These are phyloP conservation scores for Sminthurides aquaticus DNA, from an alignment of 2,888 invertebrate genomes.

Conservation along the genomic window DNA sequence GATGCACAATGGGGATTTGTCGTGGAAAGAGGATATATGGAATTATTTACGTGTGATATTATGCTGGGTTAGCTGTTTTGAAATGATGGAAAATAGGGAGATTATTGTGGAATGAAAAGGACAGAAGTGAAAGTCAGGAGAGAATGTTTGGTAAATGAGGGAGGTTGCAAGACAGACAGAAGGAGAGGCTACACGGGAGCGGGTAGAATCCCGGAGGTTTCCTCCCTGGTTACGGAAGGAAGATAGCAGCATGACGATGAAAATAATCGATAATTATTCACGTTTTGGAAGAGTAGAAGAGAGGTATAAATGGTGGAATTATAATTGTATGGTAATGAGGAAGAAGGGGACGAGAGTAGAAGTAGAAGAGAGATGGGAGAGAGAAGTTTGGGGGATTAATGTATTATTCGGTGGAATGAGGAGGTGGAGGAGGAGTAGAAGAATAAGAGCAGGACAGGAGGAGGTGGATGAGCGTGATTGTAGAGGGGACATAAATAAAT, in stretches of 20 bases:
- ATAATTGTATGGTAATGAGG: background rate
- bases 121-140: background rate
- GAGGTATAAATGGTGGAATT: background rate
- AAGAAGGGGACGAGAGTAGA: too few species aligned
- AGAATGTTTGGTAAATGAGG: too few species aligned
- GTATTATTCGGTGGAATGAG: background rate
- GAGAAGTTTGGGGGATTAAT: background rate
- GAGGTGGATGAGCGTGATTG: background rate
- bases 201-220: too few species aligned
- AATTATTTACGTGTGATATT: too few species aligned
- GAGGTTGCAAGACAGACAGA: too few species aligned
- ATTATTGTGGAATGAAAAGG: background rate
- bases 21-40: too few species aligned
- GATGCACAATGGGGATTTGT: too few species aligned
- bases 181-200: too few species aligned
- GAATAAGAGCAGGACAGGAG: too few species aligned
- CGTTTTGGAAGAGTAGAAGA: background rate
- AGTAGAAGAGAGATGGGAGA: background rate
- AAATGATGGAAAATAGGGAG: background rate
- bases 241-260: too few species aligned
- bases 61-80: too few species aligned
- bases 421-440: background rate
- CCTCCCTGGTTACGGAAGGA: too few species aligned
- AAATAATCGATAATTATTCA: background rate
- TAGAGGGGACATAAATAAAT: background rate